A percentile compares a stretch with the other conserved stretches of the same genome.
These are phyloP conservation scores for Phoxinus dragarum DNA, from an alignment of 2,797 vertebrate species.

Conservation along the genomic window DNA sequence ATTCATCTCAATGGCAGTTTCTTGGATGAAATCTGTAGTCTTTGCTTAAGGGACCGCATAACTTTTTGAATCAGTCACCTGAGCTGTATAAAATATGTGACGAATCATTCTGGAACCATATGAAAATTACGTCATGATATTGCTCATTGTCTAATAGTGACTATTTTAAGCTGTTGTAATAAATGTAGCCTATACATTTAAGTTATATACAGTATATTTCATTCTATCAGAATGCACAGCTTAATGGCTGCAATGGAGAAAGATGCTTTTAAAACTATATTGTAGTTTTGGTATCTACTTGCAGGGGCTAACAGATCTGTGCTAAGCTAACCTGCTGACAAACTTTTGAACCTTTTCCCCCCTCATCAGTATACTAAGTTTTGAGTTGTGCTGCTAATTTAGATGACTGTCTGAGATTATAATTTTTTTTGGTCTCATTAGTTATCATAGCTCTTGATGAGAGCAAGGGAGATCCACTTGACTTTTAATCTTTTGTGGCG, in stretches of 20 bases:
- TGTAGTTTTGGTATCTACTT: not conserved
- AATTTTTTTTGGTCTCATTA: conserved; percentile 46
- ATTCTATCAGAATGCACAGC: not conserved
- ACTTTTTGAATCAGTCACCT: not conserved
- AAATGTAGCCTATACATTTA: not conserved
- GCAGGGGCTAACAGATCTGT: not conserved
- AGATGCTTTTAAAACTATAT: not conserved
- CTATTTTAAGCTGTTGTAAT: not conserved
- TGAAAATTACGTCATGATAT: not conserved
- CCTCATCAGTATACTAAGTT: conserved; percentile 16
- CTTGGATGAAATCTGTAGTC: conserved; percentile 6
- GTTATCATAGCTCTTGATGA: conserved; percentile 60
- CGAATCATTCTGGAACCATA: not conserved
- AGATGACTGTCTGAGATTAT: conserved; percentile 59
- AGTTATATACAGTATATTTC: not conserved
- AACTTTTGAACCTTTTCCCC: not conserved
- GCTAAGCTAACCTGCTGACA: not conserved
- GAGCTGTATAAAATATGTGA: conserved; percentile 4
- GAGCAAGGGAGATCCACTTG: conserved; percentile 51
- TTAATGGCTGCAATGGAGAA: not conserved
- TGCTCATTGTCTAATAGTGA: not conserved
- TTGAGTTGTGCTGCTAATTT: conserved; percentile 52
- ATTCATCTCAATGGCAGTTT: conserved; percentile 17
- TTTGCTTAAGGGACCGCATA: not conserved
- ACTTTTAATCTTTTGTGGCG: conserved; percentile 55